Base-by-base conservation (phyloP, 2,888 invertebrate genomes). In the Temnothorax unifasciatus region DNA sequence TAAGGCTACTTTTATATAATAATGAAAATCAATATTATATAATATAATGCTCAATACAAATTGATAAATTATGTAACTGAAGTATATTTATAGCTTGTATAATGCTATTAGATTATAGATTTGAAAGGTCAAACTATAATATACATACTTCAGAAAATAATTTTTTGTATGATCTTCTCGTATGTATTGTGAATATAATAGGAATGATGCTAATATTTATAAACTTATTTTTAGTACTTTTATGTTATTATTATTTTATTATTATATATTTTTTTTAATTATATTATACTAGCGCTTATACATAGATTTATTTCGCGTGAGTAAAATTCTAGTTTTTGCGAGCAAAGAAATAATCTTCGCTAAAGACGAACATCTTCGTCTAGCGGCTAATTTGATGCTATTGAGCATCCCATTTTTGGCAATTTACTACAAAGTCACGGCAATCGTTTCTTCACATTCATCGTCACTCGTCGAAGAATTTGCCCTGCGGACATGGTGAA, bases 331-430 rank as follows among this genome's bases (percentile, higher is more conserved):
- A 63, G 15, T 47, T 6, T 59, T 61, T 34, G 3, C 15, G 61
- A 34, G 34, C 9, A 38, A 64, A 38, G 18, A 79, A 21, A 73
- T 64, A 38, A 41, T 68, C 68, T 74, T 25, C 50, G 6, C 8
- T 54, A n/a, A 71, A 75, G 52, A 81, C 21, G 63, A 29, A 64
- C 25, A 68, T 88, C 21, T 29, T 3, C n/a, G 11, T 44, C 61
- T 29, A 3, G 73, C 57, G 41, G 64, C 8, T 84, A 87, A 86
- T 88, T 87, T 29, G 29, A 79, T 75, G 13, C 8, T 41, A 34
- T 29, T 63, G 79, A 41, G 47, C 38, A 38, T 71, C 59, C 44
- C 59, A 47, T 52, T 21, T 66, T 21, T 61, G 9, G 11, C n/a
- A 15, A 61, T 50, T 63, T 47, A 29, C 9, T 47, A 63, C 47